Evolutionary conservation across 2,888 invertebrate genomes (phyloP).

Genomic region (Cordylochernes scorpioides): DNA sequence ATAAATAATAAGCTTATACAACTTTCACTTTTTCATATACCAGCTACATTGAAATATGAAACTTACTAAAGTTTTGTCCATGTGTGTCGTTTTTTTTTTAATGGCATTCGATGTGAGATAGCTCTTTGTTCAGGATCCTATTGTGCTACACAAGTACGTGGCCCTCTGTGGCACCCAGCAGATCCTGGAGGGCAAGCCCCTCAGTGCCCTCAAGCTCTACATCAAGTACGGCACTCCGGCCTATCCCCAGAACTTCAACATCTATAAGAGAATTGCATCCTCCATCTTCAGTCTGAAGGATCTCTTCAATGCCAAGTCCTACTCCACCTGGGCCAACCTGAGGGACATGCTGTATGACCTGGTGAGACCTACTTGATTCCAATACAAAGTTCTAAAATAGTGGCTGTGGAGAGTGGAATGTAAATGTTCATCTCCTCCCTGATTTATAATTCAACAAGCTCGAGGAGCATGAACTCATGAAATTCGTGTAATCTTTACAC

Average conservation of each 20-base stretch:
- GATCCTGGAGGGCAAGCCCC: constrained; percentile 35
- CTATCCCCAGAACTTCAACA: constrained; percentile 47
- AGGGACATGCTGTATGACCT: constrained; percentile 37
- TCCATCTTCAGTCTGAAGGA: constrained; percentile 33
- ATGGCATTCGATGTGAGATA: not conserved
- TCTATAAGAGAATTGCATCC: constrained; percentile 42
- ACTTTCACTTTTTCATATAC: too few relatives aligned
- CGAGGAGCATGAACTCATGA: too few relatives aligned
- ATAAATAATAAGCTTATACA: too few relatives aligned
- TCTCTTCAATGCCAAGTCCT: constrained; percentile 30
- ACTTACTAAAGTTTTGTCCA: too few relatives aligned
- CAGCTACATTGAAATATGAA: too few relatives aligned
- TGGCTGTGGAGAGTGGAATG: too few relatives aligned
- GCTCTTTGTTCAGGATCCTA: constrained; percentile 20
- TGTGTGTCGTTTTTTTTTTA: not conserved
- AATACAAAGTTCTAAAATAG: too few relatives aligned
- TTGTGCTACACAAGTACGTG: constrained; percentile 26
- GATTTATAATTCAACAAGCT: too few relatives aligned
- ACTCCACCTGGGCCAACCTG: constrained; percentile 38
- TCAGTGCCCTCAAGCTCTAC: constrained; percentile 42
- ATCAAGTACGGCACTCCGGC: constrained; percentile 44
- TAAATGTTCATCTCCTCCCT: too few relatives aligned
- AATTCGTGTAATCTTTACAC: too few relatives aligned
- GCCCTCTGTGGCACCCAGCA: constrained; percentile 50
- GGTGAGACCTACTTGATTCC: too few relatives aligned